Base-by-base conservation (phyloP, 2,888 invertebrate genomes). In the Acronicta alni region DNA sequence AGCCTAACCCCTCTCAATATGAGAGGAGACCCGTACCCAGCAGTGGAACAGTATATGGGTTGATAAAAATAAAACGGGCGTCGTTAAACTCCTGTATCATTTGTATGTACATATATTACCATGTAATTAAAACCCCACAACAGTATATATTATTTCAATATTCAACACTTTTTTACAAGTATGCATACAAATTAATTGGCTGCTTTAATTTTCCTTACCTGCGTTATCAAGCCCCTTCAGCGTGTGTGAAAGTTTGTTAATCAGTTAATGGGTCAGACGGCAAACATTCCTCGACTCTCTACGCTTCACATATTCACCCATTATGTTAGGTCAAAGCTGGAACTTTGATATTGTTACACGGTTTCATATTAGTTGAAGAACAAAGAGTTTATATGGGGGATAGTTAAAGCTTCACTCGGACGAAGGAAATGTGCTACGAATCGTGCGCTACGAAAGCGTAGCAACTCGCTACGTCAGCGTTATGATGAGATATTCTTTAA, bases 121-220 rank as follows among this genome's bases (percentile, higher is more conserved):
- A 57, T 67, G 43, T 58, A 38, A 68, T 68, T 54, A 61, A 51
- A 69, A 65, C 41, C 37, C 44, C 30, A 20, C 55, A 46, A 30
- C 41, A 53, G 48, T 66, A 49, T 58, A 49, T 65, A 49, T 63
- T 56, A 54, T 53, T 55, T 60, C 53, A 43, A 63, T 73, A 69
- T 68, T 57, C 52, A 71, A 69, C 55, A 69, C 48, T 57, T 64
- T n/a, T 62, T 67, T 68, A 23, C 39, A 57, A 42, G 57, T 49
- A 53, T 61, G 65, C 48, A 69, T 69, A 56, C 15, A 65, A 74
- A 74, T 72, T 69, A 72, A 74, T 66, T 46, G 57, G 47, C 17
- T 41, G 37, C 30, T 62, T 68, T 67, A 72, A 67, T 72, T 72
- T 57, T 52, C 61, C 43, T 66, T 43, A 51, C 58, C 54, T 57